Percentiles rank a stretch among this genome's conserved stretches.
Conservation (phyloP, 2,113 vertebrate genomes). For the Cathartes aura region DNA sequence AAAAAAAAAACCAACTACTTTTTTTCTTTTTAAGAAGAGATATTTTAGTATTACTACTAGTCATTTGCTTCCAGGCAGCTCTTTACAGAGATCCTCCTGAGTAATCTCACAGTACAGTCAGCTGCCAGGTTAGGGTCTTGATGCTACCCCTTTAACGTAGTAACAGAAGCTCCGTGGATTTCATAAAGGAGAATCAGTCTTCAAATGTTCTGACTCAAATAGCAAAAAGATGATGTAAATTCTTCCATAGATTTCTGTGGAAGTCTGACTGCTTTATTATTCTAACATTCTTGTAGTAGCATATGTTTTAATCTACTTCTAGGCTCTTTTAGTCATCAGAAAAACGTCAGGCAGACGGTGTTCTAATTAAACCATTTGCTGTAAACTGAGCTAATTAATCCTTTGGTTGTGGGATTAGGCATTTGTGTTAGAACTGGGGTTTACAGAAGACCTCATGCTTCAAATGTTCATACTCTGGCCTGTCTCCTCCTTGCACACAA, state of each 20-base stretch:
- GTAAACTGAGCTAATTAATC: neutral
- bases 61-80: neutral
- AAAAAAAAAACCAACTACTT: neutral
- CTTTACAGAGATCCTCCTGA: neutral
- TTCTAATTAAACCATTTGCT: slow-evolving; percentile 17
- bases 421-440: neutral
- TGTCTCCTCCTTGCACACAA: neutral
- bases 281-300: neutral
- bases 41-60: neutral
- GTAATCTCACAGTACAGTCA: neutral
- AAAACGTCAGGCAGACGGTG: neutral
- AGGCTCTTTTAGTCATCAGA: neutral
- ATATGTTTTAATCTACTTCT: slow-evolving; percentile 19
- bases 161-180: neutral
- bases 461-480: neutral
- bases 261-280: neutral
- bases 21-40: neutral
- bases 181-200: neutral
- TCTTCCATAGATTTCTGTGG: neutral
- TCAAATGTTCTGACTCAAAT: neutral
- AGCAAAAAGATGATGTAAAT: neutral
- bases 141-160: neutral
- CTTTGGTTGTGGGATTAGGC: neutral
- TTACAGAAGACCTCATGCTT: neutral
- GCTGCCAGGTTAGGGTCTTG: neutral